Evolutionary conservation across 2,113 vertebrate genomes (phyloP).

Genomic region (Aspidoscelis tigris): DNA sequence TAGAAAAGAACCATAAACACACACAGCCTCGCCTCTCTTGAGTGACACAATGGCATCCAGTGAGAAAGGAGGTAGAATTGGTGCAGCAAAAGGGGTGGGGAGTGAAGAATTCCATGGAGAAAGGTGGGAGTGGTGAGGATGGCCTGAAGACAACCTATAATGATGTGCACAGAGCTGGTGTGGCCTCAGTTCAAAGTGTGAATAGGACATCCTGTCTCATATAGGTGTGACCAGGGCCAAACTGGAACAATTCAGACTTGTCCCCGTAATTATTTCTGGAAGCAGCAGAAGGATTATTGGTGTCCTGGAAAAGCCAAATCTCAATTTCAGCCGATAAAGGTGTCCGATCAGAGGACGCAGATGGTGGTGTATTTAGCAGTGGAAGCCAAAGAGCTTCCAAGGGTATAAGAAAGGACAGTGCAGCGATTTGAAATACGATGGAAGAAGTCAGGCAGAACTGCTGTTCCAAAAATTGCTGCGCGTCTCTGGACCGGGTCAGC

Average conservation of each 20-base stretch:
- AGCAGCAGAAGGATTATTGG: not conserved
- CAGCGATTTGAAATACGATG: conserved; percentile 28
- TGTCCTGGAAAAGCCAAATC: not conserved
- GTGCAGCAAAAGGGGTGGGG: no score
- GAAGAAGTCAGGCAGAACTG: not conserved
- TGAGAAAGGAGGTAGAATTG: no score
- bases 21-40: no score
- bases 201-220: no score
- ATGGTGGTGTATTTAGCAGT: not conserved
- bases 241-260: not conserved
- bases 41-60: no score
- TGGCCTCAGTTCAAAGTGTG: no score
- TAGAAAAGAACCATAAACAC: no score
- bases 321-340: not conserved
- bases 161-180: no score
- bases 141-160: no score
- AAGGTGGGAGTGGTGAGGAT: no score
- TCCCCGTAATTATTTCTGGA: not conserved
- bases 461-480: not conserved
- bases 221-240: no score
- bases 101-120: no score
- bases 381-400: conserved; percentile 52
- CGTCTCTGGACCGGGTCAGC: not conserved
- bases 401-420: conserved; percentile 52
- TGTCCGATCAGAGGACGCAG: not conserved